These are phyloP conservation scores for Acrobasis suavella DNA, from an alignment of 2,888 invertebrate genomes.

Conservation along the genomic window DNA sequence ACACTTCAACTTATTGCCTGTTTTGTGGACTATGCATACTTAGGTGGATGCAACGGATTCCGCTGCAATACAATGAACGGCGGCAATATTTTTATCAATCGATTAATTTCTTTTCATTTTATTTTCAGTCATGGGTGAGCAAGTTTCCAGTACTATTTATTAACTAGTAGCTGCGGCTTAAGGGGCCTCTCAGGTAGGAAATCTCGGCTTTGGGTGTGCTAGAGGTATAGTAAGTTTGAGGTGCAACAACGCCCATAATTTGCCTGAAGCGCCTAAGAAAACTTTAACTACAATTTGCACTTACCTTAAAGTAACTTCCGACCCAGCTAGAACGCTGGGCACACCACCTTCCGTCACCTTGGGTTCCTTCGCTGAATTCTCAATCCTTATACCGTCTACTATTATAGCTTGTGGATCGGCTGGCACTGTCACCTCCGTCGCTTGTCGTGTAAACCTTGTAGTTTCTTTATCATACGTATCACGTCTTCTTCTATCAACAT, in stretches of 20 bases:
- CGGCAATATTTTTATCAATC: no score
- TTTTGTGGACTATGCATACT: neutral
- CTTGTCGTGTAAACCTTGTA: conserved; percentile 34
- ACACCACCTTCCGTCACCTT: conserved; percentile 82
- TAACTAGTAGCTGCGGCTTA: no score
- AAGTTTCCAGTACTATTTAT: no score
- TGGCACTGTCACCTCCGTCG: conserved; percentile 43
- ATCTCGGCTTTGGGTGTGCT: no score
- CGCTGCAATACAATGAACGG: no score
- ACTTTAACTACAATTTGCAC: conserved; percentile 18
- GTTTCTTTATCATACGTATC: conserved; percentile 9
- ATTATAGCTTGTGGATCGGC: conserved; percentile 40
- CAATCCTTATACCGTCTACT: conserved; percentile 83
- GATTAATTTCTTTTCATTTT: no score
- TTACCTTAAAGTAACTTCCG: conserved; percentile 79
- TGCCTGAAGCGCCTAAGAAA: no score
- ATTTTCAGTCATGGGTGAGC: no score
- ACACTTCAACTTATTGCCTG: neutral
- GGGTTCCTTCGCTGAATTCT: conserved; percentile 81
- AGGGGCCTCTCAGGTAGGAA: no score
- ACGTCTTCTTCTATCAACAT: conserved; percentile 7
- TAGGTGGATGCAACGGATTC: no score
- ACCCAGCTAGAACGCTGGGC: conserved; percentile 85
- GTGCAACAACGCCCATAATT: no score
- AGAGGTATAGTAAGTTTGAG: no score